Base-by-base conservation (phyloP, 1,140 invertebrate species). In the Pteromalus puparum region DNA sequence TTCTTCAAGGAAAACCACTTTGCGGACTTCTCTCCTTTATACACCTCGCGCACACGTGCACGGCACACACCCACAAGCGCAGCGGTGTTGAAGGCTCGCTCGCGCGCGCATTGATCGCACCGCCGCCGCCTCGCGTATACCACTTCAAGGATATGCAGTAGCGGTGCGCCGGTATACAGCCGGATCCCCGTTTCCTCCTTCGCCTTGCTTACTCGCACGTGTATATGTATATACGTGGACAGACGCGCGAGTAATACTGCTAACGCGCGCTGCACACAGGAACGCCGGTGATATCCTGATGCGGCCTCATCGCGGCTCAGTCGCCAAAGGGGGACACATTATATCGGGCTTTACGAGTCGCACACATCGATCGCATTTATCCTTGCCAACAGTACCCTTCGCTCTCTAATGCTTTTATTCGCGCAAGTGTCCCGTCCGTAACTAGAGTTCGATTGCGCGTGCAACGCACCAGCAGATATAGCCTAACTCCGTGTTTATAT, bases 341-440 rank as follows among this genome's bases (percentile, higher is more conserved):
- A 42, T 78, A 72, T 83, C 61, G 18, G 38, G 82, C 28, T 83
- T 83, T 77, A 84, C 76, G 76, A 73, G 82, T 68, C 75, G n/a
- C 38, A n/a, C 38, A 7, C 38, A 79, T 79, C 82, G 82, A 79
- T 85, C 84, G 78, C 86, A 85, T 86, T 87, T 87, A 87, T 87
- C 86, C 83, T 87, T 74, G 18, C 42, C 75, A 74, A 81, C 84
- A 82, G 53, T 53, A 77, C 77, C 46, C 46, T 48, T 65, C 12
- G 10, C 12, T 18, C 67, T 26, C n/a, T 67, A 67, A 67, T 67
- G 65, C 65, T 26, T 18, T 48, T 48, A 68, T 34, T 18, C 30
- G 26, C 76, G 74, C 46, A 42, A 42, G 38, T 42, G 42, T 68
- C 6, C 67, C 24, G 5, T 65, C 9, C 12, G 38, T 12, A 28